Evolutionary conservation across 2,797 vertebrate species (phyloP).

Genomic region (Cryptoprocta ferox): DNA sequence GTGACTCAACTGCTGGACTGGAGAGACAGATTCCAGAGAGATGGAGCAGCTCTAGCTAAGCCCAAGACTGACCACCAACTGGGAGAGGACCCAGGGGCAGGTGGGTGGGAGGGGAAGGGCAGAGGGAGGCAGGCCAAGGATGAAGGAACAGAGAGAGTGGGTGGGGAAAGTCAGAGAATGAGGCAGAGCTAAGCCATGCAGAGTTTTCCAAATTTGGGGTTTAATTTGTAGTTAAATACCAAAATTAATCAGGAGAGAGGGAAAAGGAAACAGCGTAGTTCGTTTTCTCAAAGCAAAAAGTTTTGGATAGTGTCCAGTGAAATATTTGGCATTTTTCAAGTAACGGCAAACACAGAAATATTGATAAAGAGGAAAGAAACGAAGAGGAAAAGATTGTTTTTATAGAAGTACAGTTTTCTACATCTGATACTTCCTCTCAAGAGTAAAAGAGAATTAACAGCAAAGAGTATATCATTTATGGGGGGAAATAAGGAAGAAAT

Average conservation of each 20-base stretch:
- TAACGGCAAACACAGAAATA: not conserved
- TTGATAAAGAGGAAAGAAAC: not conserved
- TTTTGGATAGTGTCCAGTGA: not conserved
- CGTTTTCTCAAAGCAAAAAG: not conserved
- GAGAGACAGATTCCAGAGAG: slow-evolving; percentile 46
- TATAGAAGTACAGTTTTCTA: not conserved
- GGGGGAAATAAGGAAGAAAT: not conserved
- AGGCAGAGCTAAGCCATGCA: not conserved
- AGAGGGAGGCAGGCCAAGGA: not conserved
- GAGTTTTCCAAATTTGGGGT: not conserved
- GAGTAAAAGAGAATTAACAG: not conserved
- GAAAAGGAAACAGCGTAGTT: not conserved
- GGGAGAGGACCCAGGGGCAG: not conserved
- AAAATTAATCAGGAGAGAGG: slow-evolving; percentile 34
- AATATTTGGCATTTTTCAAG: not conserved
- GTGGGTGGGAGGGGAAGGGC: not conserved
- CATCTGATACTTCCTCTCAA: not conserved
- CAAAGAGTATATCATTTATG: not conserved
- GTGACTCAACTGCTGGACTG: slow-evolving; percentile 45
- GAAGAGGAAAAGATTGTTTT: not conserved
- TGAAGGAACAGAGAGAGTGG: not conserved
- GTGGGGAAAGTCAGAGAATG: not conserved
- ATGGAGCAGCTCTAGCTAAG: not conserved
- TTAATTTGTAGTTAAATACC: not conserved
- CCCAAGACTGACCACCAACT: not conserved